Evolutionary conservation across 2,888 invertebrate species (phyloP).

Genomic region (Hirtodrosophila duncani): DNA sequence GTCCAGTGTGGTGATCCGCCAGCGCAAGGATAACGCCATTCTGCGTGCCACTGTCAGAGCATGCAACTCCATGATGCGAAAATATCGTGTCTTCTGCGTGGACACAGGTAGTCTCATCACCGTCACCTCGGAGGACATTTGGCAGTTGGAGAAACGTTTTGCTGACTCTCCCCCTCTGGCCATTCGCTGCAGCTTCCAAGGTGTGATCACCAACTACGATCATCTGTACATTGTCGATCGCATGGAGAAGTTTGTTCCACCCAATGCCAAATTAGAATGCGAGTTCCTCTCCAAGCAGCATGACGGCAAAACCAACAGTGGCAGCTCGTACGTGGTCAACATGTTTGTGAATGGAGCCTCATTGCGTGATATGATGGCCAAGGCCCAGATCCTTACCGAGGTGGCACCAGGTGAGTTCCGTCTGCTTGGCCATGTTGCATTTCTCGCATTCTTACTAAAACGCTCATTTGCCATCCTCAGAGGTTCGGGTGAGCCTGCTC

Average conservation of each 20-base stretch:
- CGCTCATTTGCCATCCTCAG: too few species aligned
- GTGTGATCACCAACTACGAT: conserved; percentile 81
- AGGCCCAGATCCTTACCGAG: conserved; percentile 69
- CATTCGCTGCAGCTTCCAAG: conserved; percentile 83
- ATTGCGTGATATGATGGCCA: conserved; percentile 65
- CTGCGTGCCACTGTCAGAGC: conserved; percentile 85
- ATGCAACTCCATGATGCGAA: conserved; percentile 80
- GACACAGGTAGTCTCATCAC: conserved; percentile 87
- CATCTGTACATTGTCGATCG: conserved; percentile 75
- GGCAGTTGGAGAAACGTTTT: conserved; percentile 84
- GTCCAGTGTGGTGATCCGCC: conserved; percentile 84
- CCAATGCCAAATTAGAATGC: conserved; percentile 70
- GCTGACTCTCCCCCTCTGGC: conserved; percentile 85
- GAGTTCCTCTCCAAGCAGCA: conserved; percentile 66
- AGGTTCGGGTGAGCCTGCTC: conserved; percentile 70
- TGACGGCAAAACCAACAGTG: conserved; percentile 3
- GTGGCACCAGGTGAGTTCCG: conserved; percentile 50
- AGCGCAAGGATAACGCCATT: conserved; percentile 84
- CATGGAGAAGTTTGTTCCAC: conserved; percentile 75
- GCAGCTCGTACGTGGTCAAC: conserved; percentile 68
- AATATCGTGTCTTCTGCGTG: conserved; percentile 85
- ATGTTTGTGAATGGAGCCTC: conserved; percentile 73
- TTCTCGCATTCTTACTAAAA: too few species aligned
- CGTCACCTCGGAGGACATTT: conserved; percentile 83
- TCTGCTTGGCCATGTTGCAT: too few species aligned